A percentile compares a stretch with the other conserved stretches of the same genome.
These are phyloP conservation scores for Nasua narica DNA, from an alignment of 2,797 vertebrate species.

Conservation along the genomic window DNA sequence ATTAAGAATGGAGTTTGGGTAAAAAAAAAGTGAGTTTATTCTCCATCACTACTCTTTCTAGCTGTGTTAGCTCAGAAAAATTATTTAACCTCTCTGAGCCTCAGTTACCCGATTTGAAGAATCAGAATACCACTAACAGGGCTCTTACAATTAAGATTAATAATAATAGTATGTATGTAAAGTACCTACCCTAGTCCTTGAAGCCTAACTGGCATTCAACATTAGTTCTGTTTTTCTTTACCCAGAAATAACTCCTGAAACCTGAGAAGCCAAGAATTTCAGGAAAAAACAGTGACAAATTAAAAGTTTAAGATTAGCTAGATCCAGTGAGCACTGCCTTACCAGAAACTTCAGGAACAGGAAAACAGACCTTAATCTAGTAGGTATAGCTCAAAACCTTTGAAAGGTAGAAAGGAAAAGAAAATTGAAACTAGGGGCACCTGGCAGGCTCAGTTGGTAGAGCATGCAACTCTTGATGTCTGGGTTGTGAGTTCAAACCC, in stretches of 20 bases:
- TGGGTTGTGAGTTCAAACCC: not conserved
- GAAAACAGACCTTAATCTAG: not conserved
- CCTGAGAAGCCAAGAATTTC: not conserved
- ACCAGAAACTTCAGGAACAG: not conserved
- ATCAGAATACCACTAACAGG: not conserved
- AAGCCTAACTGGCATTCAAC: not conserved
- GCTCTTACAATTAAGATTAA: not conserved
- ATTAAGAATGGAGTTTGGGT: not conserved
- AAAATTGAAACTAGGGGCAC: not conserved
- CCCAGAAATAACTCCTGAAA: not conserved
- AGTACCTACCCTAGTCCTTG: not conserved
- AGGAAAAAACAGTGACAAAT: not conserved
- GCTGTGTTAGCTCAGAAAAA: not conserved
- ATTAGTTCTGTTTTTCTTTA: not conserved
- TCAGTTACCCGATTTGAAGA: not conserved
- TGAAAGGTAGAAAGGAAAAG: not conserved
- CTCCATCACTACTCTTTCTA: not conserved
- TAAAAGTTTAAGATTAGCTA: not conserved
- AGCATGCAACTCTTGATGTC: not conserved
- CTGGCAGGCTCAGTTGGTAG: not conserved
- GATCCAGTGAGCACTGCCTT: not conserved
- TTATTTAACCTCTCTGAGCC: not conserved
- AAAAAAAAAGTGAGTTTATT: not conserved
- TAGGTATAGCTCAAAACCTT: not conserved
- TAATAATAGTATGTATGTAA: not conserved